Evolutionary conservation across 2,888 invertebrate species (phyloP).

Genomic region (Perizoma flavofasciatum): DNA sequence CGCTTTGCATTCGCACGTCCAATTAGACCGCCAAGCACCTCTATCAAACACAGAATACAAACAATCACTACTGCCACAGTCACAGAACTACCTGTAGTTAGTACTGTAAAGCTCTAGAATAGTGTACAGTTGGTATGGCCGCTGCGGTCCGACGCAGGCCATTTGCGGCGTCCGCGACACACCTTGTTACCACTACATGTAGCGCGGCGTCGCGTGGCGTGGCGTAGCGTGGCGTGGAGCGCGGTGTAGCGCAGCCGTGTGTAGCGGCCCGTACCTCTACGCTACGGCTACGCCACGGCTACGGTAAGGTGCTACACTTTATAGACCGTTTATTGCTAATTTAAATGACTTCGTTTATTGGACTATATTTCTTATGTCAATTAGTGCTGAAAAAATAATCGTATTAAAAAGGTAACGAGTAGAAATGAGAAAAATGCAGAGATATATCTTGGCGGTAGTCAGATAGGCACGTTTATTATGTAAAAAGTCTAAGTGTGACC

Average conservation of each 20-base stretch:
- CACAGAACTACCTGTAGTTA: constrained; percentile 9
- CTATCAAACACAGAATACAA: constrained; percentile 19
- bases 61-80: background rate
- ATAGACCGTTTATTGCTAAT: background rate
- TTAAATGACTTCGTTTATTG: background rate
- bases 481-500: too few species aligned
- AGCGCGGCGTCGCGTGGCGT: constrained; percentile 47
- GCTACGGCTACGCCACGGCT: constrained; percentile 16
- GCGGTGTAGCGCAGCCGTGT: constrained; percentile 32
- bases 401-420: too few species aligned
- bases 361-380: too few species aligned
- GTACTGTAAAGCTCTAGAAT: constrained; percentile 2
- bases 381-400: too few species aligned
- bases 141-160: constrained; percentile 51
- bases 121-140: constrained; percentile 23
- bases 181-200: constrained; percentile 61
- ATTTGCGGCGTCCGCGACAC: constrained; percentile 50
- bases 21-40: constrained; percentile 46
- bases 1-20: constrained; percentile 34
- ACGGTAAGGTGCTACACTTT: constrained; percentile 10
- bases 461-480: too few species aligned
- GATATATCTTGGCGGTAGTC: too few species aligned
- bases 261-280: constrained; percentile 30
- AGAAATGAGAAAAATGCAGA: too few species aligned
- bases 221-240: constrained; percentile 25